Evolutionary conservation across 2,888 invertebrate species (phyloP), one percentile per base, ranked within the genome.

Genomic region (Pterostichus madidus): DNA sequence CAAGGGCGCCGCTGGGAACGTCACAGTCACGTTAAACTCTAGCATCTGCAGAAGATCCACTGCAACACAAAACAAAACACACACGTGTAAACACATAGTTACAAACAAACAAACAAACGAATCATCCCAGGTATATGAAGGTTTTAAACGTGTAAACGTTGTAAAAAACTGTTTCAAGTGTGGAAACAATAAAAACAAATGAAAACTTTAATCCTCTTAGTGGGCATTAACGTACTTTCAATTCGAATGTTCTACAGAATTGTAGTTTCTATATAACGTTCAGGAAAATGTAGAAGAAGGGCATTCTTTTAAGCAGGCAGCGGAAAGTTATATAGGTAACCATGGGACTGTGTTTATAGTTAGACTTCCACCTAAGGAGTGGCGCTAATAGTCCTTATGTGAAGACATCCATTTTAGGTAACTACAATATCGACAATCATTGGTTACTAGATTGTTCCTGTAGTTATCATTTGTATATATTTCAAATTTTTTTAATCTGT

Each of bases 21-120:
- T 96, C 80, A 98, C 95, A 2, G 96, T 94, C 84, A 97, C 95
- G 91, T 99, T 99, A 91, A 98, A 97, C 91, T 99, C 99, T 90
- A 99, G 91, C 97, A 99, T 98, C 91, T 99, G 99, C 85, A 99
- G 93, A 81, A 99, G 93, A 90, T 99, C 99, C 89, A 99, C 98
- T 98, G 93, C 17, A 80, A 80, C 61, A 79, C 64, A 64, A 64
- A 32, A 64, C 32, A 64, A n/a, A n/a, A 64, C 64, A 64, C 32
- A 64, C 56, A 56, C 2, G 49, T 56, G 17, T 13, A 4, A 0
- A 56, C 56, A 56, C 15, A 24, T 24, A 24, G 24, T 49, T n/a
- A 49, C 49, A 49, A n/a, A 49, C 4, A 49, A n/a, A 49, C 4
- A 49, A 4, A 49, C 49, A 49, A 24, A 24, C 24, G 24, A 24